Base-by-base conservation (phyloP, 2,888 invertebrate genomes). In the Ypsolopha sequella region DNA sequence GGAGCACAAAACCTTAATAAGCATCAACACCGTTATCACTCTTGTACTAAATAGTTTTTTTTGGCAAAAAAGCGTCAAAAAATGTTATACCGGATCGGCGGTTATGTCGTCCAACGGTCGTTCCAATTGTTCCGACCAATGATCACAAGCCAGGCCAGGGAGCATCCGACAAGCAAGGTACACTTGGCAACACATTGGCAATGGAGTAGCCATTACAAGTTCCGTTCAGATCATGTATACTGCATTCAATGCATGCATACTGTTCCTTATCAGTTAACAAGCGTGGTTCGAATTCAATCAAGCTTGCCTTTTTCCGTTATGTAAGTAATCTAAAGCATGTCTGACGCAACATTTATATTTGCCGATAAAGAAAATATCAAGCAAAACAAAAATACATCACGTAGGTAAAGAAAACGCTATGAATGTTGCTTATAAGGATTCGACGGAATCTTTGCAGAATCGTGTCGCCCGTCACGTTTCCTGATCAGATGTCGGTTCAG, bases 31-130 rank as follows among this genome's bases (percentile, higher is more conserved):
- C 82, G 85, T 82, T 86, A 82, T 53, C 61, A 65, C 68, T 71
- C 61, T 74, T 72, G 75, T 73, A 77, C 78, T 74, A 78, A 79
- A 84, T 80, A 80, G 74, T 72, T 71, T 80, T n/a, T 79, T 78
- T 74, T 64, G 75, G 68, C 71, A 81, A 85, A 85, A 43, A 85
- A 80, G 68, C 71, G 70, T 75, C 72, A 76, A 80, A 84, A 68
- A 84, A 79, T 75, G 75, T 70, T 75, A 74, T 69, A 73, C 66
- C 73, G 59, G 74, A 74, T 74, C 73, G 73, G 52, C 68, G 68
- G 68, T 71, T 72, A 73, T 73, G 68, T 70, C 78, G 74, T 67
- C 65, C 75, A 86, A 84, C 82, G 81, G 84, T 81, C 66, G 84
- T 63, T 73, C 80, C 71, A 73, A 76, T 79, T 73, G 68, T 65